phyloP scores from a whole-genome alignment of 2,113 vertebrate species.

The Holacanthus passer region DNA sequence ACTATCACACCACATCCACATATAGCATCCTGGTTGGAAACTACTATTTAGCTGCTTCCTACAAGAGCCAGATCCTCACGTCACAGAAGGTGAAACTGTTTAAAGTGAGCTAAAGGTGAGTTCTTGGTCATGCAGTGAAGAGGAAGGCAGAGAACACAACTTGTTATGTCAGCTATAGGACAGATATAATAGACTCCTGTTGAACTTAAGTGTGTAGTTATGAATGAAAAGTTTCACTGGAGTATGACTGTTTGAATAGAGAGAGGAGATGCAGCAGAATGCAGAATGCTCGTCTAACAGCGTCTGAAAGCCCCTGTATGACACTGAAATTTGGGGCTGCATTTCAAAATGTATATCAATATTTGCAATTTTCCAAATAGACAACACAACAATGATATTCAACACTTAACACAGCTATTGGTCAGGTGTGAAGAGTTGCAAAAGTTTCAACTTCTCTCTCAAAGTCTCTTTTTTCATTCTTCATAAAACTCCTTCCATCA shows the following conservation, averaged over 20 bases:
- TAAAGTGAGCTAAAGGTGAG: background rate
- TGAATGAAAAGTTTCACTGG: constrained; percentile 8
- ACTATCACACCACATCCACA: constrained; percentile 53
- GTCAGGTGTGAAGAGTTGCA: background rate
- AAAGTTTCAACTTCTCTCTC: background rate
- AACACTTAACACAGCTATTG: background rate
- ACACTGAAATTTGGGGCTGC: background rate
- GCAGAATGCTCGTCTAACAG: background rate
- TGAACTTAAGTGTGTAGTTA: constrained; percentile 7
- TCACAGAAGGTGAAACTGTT: background rate
- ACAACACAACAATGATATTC: background rate
- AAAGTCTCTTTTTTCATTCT: background rate
- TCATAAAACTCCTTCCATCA: background rate
- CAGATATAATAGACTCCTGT: background rate
- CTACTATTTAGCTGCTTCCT: constrained; percentile 2
- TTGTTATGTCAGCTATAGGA: background rate
- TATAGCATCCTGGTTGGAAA: constrained; percentile 38
- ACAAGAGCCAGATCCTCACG: background rate
- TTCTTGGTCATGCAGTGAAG: background rate
- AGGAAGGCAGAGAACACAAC: background rate
- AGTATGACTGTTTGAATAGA: background rate
- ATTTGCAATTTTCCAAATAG: background rate
- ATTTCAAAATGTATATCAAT: background rate
- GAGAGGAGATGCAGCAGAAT: background rate
- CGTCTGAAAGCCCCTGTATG: background rate